Base-by-base conservation (phyloP, 2,888 invertebrate genomes). In the Pachydiplax longipennis region DNA sequence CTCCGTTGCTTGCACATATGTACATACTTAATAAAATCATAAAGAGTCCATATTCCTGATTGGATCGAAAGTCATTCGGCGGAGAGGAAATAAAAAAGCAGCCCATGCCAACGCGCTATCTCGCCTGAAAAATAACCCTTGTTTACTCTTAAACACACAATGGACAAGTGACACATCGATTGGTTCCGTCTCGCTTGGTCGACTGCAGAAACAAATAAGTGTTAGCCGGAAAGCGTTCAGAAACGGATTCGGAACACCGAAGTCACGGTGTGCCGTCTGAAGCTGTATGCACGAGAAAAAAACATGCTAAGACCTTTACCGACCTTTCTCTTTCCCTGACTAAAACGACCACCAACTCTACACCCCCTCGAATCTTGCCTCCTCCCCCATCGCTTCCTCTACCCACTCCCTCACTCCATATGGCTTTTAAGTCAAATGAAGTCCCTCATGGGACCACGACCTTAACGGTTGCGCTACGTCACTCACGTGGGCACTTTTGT, bases 341-440 rank as follows among this genome's bases (percentile, higher is more conserved):
- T 73, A 73, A 73, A 73, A 73, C 25, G 73, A 18, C 73, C 31
- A 25, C 73, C 25, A 31, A 73, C 73, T 31, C 25, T 3, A 73
- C 31, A 10, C 73, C 73, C 73, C 25, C 73, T 31, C 25, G 25
- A 31, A 73, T 13, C 12, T 31, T 13, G 13, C 73, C 31, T 31
- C 73, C 73, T 12, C 48, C n/a, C 13, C 10, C 48, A 13, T 22
- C 13, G 18, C 81, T 48, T 12, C 48, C 44, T 48, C 48, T 13
- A 13, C 37, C 81, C 40, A 35, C 40, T 44, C 82, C 48, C 48
- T 31, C 73, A 1, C 48, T 58, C 31, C 83, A 58, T 83, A 83
- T 83, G 83, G 83, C 83, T 83, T 83, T 83, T 83, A 83, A 83
- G 53, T 83, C 83, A 83, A 83, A 83, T 83, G 83, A 83, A 83